Conservation (phyloP, 2,113 vertebrate genomes). For the Eurystomus gularis region DNA sequence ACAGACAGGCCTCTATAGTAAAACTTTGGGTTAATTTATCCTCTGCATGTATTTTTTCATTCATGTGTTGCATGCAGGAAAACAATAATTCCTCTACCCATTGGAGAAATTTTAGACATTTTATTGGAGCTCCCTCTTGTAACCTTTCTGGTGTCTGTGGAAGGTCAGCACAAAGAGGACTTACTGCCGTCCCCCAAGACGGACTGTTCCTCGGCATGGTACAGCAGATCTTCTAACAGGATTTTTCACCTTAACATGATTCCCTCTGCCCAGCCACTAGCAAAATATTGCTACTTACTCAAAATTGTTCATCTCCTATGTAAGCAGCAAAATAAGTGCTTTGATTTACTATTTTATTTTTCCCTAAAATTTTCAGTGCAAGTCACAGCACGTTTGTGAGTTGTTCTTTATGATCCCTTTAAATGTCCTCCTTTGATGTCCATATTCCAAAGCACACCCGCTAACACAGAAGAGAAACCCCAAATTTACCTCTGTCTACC, state of each 20-base stretch:
- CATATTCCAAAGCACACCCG: not conserved
- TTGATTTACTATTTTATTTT: not conserved
- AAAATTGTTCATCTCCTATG: not conserved
- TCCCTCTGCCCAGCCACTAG: not conserved
- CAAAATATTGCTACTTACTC: not conserved
- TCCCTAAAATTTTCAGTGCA: accelerated
- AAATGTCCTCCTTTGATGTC: not conserved
- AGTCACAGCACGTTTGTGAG: not conserved
- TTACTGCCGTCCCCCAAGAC: not conserved
- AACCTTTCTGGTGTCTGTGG: not conserved
- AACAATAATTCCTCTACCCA: not conserved
- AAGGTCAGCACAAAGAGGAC: not conserved
- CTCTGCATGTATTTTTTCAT: not conserved
- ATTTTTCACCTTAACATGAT: not conserved
- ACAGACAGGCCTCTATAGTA: not conserved
- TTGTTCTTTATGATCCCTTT: not conserved
- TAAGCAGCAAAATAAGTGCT: not conserved
- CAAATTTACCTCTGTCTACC: not conserved
- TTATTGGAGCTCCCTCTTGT: not conserved
- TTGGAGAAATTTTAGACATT: not conserved
- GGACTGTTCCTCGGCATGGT: accelerated
- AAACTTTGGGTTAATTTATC: not conserved
- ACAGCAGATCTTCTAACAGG: not conserved
- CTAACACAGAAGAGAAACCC: not conserved
- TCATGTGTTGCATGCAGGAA: not conserved